These are phyloP conservation scores for Pollenia amentaria DNA, from an alignment of 2,888 invertebrate genomes.

Conservation along the genomic window DNA sequence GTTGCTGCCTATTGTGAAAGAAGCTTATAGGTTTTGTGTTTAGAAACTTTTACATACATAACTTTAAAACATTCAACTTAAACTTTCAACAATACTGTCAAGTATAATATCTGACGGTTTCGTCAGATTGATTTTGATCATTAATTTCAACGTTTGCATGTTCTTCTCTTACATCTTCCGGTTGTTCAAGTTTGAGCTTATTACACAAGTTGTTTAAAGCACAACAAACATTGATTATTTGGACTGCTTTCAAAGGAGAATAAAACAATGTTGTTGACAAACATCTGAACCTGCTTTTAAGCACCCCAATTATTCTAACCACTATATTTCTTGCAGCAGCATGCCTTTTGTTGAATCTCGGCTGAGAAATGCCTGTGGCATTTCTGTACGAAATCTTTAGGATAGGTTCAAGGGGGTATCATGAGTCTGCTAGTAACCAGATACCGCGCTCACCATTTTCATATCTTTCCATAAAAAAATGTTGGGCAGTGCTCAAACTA, in stretches of 20 bases:
- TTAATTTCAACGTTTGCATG: background rate
- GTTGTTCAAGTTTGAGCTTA: background rate
- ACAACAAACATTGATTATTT: background rate
- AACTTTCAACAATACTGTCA: background rate
- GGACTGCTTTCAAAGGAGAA: background rate
- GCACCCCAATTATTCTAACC: background rate
- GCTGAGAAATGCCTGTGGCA: background rate
- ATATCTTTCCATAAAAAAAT: background rate
- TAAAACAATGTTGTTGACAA: background rate
- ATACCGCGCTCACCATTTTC: background rate
- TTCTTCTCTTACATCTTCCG: background rate
- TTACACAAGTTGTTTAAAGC: constrained; percentile 1
- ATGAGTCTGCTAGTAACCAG: background rate
- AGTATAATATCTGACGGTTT: background rate
- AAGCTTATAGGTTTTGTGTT: too few relatives aligned
- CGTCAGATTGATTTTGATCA: background rate
- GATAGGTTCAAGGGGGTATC: background rate
- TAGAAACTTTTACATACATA: background rate
- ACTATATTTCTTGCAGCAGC: background rate
- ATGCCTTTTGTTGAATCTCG: background rate
- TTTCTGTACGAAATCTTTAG: constrained; percentile 21
- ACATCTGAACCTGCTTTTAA: background rate
- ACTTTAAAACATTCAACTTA: background rate
- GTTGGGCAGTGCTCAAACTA: background rate
- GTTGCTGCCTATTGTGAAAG: too few relatives aligned